Percentiles rank a stretch among this genome's conserved stretches.
These are phyloP conservation scores for Cariama cristata DNA, from an alignment of 2,113 vertebrate genomes.

Conservation along the genomic window DNA sequence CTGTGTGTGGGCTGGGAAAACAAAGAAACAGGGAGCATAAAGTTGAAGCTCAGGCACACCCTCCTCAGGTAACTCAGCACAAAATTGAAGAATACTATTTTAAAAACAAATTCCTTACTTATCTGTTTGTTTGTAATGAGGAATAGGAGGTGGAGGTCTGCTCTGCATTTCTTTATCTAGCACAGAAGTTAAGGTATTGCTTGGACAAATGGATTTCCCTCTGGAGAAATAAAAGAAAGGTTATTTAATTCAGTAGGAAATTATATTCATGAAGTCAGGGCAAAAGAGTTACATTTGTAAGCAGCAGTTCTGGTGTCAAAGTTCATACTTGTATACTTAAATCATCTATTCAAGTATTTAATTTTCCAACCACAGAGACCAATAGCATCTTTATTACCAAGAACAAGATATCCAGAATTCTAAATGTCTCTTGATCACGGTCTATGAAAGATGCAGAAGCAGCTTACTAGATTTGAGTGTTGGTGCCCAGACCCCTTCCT, in stretches of 20 bases:
- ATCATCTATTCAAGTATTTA: not conserved
- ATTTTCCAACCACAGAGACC: not conserved
- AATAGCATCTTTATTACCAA: not conserved
- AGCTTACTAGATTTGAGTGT: not conserved
- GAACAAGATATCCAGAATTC: not conserved
- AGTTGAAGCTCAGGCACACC: not conserved
- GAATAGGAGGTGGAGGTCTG: slow-evolving; percentile 90
- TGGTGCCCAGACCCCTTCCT: not conserved
- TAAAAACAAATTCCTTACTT: slow-evolving; percentile 80
- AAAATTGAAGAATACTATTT: not conserved
- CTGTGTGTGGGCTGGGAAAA: not conserved
- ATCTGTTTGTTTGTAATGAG: slow-evolving; percentile 91
- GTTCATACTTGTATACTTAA: not conserved
- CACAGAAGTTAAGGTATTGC: slow-evolving; percentile 85
- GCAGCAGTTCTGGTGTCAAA: not conserved
- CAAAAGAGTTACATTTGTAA: not conserved
- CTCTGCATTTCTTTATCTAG: slow-evolving; percentile 87
- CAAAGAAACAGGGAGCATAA: not conserved
- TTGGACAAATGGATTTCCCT: slow-evolving; percentile 90
- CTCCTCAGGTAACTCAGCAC: not conserved
- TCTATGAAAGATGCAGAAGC: not conserved
- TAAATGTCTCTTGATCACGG: not conserved
- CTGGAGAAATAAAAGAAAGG: slow-evolving; percentile 75
- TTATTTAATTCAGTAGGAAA: not conserved
- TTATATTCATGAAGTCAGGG: not conserved